phyloP scores from a whole-genome alignment of 64 coral and sea anemone genomes.

The Acropora yongei region DNA sequence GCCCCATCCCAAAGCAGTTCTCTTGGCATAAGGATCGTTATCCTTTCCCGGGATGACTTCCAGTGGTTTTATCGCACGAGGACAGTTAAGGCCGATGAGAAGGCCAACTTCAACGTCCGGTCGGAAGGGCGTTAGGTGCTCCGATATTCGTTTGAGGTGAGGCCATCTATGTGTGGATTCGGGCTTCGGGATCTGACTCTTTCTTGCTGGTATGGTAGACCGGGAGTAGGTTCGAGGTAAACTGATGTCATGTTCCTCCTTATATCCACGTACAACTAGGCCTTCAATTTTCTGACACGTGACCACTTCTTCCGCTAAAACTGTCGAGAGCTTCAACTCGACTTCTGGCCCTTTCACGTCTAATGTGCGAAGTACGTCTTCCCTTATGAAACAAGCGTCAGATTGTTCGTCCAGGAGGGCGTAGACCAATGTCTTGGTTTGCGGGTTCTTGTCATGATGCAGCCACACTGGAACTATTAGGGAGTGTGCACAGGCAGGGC shows the following conservation, averaged over 20 bases:
- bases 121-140: constrained; percentile 35
- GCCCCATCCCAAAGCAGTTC: constrained; percentile 61
- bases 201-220: constrained; percentile 33
- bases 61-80: constrained; percentile 42
- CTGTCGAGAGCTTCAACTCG: constrained; percentile 70
- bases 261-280: constrained; percentile 35
- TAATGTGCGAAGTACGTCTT: constrained; percentile 14
- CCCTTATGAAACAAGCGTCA: constrained; percentile 71
- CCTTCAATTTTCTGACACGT: constrained; percentile 46
- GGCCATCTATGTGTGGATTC: constrained; percentile 65
- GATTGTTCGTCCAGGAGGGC: constrained; percentile 14
- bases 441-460: too few relatives aligned
- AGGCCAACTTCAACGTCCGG: constrained; percentile 42
- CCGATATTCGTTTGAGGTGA: constrained; percentile 43
- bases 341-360: constrained; percentile 52
- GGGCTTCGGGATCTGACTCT: constrained; percentile 59
- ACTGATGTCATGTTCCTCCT: constrained; percentile 35
- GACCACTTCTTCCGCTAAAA: constrained; percentile 48
- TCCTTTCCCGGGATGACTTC: constrained; percentile 64
- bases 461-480: too few relatives aligned
- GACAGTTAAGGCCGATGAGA: constrained; percentile 52
- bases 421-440: too few relatives aligned
- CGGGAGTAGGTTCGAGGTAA: constrained; percentile 66
- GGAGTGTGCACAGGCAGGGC: too few relatives aligned
- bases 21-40: constrained; percentile 47